These are phyloP conservation scores for Rhynchomys soricoides DNA, from an alignment of 2,113 vertebrate species.

Conservation along the genomic window DNA sequence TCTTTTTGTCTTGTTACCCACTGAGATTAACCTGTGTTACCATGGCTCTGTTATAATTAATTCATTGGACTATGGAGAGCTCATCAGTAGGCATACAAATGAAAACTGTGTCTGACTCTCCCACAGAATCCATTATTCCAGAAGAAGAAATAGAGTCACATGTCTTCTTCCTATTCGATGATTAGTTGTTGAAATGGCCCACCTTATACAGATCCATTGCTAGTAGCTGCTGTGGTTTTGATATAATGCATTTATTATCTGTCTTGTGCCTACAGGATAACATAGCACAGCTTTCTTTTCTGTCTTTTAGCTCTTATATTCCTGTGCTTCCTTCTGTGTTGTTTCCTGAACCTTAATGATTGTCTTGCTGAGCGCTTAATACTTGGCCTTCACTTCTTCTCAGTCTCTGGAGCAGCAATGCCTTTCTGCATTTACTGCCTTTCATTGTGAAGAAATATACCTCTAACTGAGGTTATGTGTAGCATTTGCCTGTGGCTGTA, in stretches of 20 bases:
- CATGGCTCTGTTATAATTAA: not conserved
- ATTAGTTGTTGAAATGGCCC: not conserved
- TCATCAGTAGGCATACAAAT: not conserved
- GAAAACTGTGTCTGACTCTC: not conserved
- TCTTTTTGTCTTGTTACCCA: not conserved
- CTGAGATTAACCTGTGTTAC: too few species aligned
- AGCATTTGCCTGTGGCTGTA: not conserved
- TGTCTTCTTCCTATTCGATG: not conserved
- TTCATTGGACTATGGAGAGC: not conserved
- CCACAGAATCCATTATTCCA: not conserved
- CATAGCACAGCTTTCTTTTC: not conserved
- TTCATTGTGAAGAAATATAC: not conserved
- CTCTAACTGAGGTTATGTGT: too few species aligned
- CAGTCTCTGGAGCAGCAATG: not conserved
- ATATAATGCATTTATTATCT: not conserved
- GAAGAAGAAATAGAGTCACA: not conserved
- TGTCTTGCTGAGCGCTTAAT: too few species aligned
- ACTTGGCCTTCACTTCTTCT: not conserved
- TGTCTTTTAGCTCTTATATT: not conserved
- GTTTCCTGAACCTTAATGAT: not conserved
- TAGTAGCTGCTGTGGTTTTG: not conserved
- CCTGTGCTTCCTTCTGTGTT: not conserved
- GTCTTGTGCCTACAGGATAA: too few species aligned
- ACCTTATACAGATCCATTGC: too few species aligned
- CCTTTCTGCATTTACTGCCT: not conserved